phyloP scores from a whole-genome alignment of 1,140 invertebrate genomes.

The Limonius californicus region DNA sequence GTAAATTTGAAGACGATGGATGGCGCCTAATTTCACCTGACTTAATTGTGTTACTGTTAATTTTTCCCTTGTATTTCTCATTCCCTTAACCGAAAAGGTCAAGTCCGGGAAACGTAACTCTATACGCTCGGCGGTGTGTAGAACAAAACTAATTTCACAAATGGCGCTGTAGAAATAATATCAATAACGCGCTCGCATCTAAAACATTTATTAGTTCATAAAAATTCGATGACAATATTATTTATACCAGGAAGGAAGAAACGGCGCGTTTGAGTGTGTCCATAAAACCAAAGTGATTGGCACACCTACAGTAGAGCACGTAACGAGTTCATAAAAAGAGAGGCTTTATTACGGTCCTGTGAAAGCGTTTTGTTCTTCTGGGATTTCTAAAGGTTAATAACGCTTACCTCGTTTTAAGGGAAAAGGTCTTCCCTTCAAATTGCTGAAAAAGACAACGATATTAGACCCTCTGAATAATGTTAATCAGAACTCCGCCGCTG shows the following conservation, averaged over 20 bases:
- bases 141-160: conserved; percentile 3
- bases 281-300: conserved; percentile 30
- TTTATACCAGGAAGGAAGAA: conserved; percentile 7
- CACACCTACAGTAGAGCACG: conserved; percentile 30
- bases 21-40: too few relatives aligned
- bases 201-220: conserved; percentile 14
- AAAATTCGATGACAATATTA: conserved; percentile 17
- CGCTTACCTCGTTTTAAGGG: conserved; percentile 35
- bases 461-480: conserved; percentile 28
- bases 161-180: not conserved
- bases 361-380: conserved; percentile 33
- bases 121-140: too few relatives aligned
- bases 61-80: too few relatives aligned
- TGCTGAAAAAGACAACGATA: conserved; percentile 38
- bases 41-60: too few relatives aligned
- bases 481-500: not conserved
- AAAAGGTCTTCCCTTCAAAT: conserved; percentile 36
- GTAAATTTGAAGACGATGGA: too few relatives aligned
- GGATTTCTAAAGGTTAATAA: conserved; percentile 42
- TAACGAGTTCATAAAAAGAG: conserved; percentile 42
- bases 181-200: conserved; percentile 5
- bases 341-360: conserved; percentile 40
- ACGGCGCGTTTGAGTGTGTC: conserved; percentile 4
- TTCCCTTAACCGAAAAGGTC: too few relatives aligned
- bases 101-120: too few relatives aligned